These are phyloP conservation scores for Urocynchramus pylzowi DNA, from an alignment of 2,113 vertebrate species.

Conservation along the genomic window DNA sequence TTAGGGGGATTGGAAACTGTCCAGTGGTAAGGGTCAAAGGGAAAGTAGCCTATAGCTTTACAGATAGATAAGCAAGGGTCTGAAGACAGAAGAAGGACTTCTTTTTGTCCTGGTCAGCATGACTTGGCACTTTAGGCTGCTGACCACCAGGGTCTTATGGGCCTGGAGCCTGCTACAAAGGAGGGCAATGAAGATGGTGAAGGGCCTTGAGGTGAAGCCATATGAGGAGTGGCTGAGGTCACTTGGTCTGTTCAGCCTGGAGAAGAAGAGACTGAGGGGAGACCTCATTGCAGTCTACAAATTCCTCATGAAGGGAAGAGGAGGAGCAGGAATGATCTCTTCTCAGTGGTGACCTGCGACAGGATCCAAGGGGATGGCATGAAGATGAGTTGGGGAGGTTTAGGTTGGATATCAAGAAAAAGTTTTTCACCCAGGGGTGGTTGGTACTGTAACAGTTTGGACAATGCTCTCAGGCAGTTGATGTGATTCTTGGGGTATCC, in stretches of 20 bases:
- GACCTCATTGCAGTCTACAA: background rate
- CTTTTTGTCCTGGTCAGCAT: too few relatives aligned
- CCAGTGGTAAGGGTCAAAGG: too few relatives aligned
- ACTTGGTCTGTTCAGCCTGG: background rate
- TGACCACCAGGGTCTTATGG: too few relatives aligned
- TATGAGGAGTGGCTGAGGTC: background rate
- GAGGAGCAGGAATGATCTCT: background rate
- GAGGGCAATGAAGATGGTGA: fast-evolving
- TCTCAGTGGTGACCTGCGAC: fast-evolving
- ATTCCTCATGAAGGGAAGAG: background rate
- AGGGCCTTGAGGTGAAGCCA: fast-evolving
- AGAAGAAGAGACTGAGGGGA: background rate
- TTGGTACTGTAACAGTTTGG: background rate
- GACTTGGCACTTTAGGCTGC: too few relatives aligned
- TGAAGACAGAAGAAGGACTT: too few relatives aligned
- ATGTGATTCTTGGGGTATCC: background rate
- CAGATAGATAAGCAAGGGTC: too few relatives aligned
- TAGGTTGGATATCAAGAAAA: background rate
- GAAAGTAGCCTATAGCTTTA: too few relatives aligned
- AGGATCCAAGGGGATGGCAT: background rate
- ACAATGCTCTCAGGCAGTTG: background rate
- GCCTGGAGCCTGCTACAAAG: too few relatives aligned
- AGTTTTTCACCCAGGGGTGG: background rate
- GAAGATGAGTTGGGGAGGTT: background rate
- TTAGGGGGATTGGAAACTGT: too few relatives aligned